Evolutionary conservation across 2,113 vertebrate genomes (phyloP).

Genomic region (Thomomys bottae): DNA sequence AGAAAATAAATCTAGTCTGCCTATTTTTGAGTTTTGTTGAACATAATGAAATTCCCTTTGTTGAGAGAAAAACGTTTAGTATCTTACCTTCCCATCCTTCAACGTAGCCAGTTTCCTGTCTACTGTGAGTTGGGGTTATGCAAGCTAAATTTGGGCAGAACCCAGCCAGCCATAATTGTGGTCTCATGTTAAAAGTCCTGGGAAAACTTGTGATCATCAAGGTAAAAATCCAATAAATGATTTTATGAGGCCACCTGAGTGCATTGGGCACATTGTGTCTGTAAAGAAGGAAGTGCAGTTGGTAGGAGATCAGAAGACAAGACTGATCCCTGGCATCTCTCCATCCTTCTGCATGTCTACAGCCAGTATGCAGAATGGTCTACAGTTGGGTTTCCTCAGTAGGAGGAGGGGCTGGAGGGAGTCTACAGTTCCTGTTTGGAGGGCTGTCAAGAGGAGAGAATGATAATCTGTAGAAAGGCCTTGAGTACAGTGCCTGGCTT

Average conservation of each 20-base stretch:
- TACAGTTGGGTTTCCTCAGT: neutral
- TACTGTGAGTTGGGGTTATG: neutral
- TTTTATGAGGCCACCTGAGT: neutral
- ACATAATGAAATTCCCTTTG: constrained; percentile 9
- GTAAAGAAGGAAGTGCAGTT: neutral
- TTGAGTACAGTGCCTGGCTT: neutral
- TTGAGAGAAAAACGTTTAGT: neutral
- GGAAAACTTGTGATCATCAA: neutral
- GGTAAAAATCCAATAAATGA: neutral
- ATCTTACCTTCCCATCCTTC: neutral
- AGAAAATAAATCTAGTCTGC: neutral
- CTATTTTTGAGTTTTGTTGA: neutral
- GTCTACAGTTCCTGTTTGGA: neutral
- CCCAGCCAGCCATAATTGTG: neutral
- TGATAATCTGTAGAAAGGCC: neutral
- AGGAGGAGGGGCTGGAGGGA: neutral
- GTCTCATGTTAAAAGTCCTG: neutral
- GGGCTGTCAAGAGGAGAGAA: neutral
- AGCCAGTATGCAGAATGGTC: neutral
- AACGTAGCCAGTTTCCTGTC: constrained; percentile 30
- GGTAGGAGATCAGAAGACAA: neutral
- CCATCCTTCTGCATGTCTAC: neutral
- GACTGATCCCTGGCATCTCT: neutral
- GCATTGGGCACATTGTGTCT: neutral
- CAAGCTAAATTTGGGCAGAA: neutral